Percentiles rank a stretch among this genome's conserved stretches.
Conservation (phyloP, 2,888 invertebrate species). For the Drosophila koepferae region DNA sequence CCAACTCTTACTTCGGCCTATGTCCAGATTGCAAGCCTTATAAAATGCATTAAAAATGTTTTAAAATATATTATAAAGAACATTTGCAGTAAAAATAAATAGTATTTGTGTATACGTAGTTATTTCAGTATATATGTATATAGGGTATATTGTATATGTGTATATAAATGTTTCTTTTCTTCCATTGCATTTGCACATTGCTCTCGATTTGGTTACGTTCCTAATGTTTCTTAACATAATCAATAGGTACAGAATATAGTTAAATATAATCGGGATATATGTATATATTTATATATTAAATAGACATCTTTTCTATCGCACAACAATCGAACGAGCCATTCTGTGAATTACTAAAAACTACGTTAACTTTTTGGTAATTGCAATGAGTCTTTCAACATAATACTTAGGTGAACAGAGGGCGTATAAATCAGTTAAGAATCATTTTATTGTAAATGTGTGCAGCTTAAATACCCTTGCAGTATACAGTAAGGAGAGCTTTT, state of each 20-base stretch:
- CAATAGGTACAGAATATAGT: slow-evolving; percentile 13
- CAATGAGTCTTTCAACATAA: slow-evolving; percentile 66
- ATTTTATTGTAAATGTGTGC: slow-evolving; percentile 36
- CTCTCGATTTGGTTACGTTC: slow-evolving; percentile 55
- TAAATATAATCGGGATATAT: slow-evolving; percentile 16
- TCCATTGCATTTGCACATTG: slow-evolving; percentile 67
- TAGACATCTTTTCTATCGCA: slow-evolving; percentile 23
- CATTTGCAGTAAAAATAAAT: slow-evolving; percentile 42
- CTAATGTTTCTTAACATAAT: slow-evolving; percentile 24
- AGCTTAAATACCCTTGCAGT: slow-evolving; percentile 16
- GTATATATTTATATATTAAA: slow-evolving; percentile 8
- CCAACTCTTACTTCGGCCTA: not conserved
- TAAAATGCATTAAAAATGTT: slow-evolving; percentile 10
- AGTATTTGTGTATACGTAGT: slow-evolving; percentile 13
- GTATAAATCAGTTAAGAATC: slow-evolving; percentile 57
- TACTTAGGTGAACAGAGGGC: slow-evolving; percentile 24
- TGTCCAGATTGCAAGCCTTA: slow-evolving; percentile 1
- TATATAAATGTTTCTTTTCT: slow-evolving; percentile 35
- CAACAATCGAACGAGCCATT: slow-evolving; percentile 21
- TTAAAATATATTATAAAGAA: slow-evolving; percentile 32
- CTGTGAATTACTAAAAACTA: slow-evolving; percentile 53
- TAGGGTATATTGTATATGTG: slow-evolving; percentile 51
- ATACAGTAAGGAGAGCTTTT: not conserved
- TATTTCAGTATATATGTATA: slow-evolving; percentile 20
- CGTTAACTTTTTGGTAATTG: slow-evolving; percentile 71